Evolutionary conservation across 1,140 invertebrate genomes (phyloP).

Genomic region (Zaprionus capensis): DNA sequence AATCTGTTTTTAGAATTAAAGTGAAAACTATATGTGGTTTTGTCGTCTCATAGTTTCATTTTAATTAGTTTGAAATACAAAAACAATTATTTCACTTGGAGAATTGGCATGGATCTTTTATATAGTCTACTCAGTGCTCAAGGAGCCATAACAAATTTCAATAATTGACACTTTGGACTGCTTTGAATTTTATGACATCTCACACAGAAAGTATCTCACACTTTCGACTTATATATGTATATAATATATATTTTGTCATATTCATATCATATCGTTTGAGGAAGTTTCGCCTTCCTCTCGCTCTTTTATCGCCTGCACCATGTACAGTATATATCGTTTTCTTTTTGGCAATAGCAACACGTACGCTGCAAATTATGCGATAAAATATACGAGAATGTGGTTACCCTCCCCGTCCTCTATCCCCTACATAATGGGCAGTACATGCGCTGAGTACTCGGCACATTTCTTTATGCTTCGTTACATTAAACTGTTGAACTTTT

Average conservation of each 20-base stretch:
- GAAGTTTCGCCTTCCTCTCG: background rate
- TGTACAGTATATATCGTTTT: constrained; percentile 8
- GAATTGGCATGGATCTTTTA: background rate
- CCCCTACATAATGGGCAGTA: constrained; percentile 36
- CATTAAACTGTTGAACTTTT: constrained; percentile 47
- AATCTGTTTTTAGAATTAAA: background rate
- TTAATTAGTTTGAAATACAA: background rate
- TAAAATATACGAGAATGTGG: constrained; percentile 62
- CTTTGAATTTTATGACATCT: background rate
- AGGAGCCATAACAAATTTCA: background rate
- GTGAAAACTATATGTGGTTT: background rate
- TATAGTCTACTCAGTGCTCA: background rate
- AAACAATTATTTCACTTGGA: background rate
- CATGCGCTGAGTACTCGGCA: constrained; percentile 27
- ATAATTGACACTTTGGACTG: background rate
- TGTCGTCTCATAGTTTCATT: background rate
- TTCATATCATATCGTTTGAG: constrained; percentile 7
- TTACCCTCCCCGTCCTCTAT: background rate
- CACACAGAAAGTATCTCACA: background rate
- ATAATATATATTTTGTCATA: background rate
- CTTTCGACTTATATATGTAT: background rate
- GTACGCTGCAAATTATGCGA: constrained; percentile 72
- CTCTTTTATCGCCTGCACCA: constrained; percentile 21
- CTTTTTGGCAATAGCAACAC: constrained; percentile 53
- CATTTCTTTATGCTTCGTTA: constrained; percentile 37